Evolutionary conservation across 2,888 invertebrate genomes (phyloP), one percentile per base, ranked within the genome.

Genomic region (Temnothorax rugatulus): DNA sequence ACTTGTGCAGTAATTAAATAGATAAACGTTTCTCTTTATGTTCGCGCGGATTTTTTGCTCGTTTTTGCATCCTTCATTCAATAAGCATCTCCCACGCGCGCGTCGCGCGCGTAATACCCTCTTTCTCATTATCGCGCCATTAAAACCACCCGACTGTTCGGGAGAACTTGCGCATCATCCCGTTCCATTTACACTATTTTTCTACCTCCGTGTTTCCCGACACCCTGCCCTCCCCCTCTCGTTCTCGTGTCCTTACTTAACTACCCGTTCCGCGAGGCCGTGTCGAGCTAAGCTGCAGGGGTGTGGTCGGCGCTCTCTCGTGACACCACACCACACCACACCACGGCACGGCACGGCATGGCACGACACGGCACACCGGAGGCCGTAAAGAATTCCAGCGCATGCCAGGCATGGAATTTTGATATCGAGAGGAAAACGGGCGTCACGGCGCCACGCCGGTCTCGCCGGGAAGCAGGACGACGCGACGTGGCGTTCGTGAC

Each of bases 391-490:
- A 91, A 93, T 93, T 91, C 93, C 91, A 90, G 81, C 90, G 89
- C 90, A 91, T 91, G 90, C 90, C 90, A 63, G 76, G 87, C 88
- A 74, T 88, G 92, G 93, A 92, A 93, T 93, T 92, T 93, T 91
- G 91, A 93, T 93, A 93, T 91, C 88, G 90, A 85, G 88, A 81
- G 84, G 71, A 87, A 57, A 83, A 38, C 69, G 50, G 64, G 59
- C 85, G 86, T 57, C 84, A 73, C 59, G 68, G 64, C 84, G 86
- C 75, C 82, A 63, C 83, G 86, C 69, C 84, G 68, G 21, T 74
- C 59, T 84, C 69, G 75, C 15, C 73, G 61, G 76, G 83, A 82
- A 68, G 79, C 64, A 50, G 34, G 52, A 54, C 77, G 69, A 9
- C 76, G 68, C 34, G 63, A 7, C 34, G n/a, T 29, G 29, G 29